Evolutionary conservation across 2,113 vertebrate species (phyloP).

Genomic region (Petrocephalus zakoni): DNA sequence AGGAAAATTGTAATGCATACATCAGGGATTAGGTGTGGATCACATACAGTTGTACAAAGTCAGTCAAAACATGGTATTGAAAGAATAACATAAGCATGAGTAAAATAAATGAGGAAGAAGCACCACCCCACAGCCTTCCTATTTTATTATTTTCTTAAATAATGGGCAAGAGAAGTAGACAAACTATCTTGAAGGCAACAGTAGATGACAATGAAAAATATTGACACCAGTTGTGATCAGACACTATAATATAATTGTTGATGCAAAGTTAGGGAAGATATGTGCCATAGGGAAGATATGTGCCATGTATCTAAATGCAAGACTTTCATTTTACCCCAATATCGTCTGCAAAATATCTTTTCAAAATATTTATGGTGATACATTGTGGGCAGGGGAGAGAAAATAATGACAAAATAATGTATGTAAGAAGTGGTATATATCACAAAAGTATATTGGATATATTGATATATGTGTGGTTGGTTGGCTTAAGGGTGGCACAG

Average conservation of each 20-base stretch:
- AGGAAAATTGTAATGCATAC: neutral
- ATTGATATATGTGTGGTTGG: neutral
- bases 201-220: neutral
- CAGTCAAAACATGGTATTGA: neutral
- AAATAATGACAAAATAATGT: neutral
- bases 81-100: neutral
- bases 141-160: neutral
- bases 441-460: neutral
- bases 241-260: neutral
- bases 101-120: neutral
- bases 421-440: neutral
- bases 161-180: neutral
- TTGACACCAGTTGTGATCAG: too few species aligned
- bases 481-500: neutral
- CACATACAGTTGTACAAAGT: neutral
- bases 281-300: neutral
- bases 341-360: neutral
- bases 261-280: neutral
- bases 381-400: neutral
- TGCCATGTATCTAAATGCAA: neutral
- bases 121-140: neutral
- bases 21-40: neutral
- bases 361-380: neutral
- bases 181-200: neutral
- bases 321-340: neutral